Conservation (phyloP, 2,113 vertebrate genomes). For the Agapornis roseicollis region DNA sequence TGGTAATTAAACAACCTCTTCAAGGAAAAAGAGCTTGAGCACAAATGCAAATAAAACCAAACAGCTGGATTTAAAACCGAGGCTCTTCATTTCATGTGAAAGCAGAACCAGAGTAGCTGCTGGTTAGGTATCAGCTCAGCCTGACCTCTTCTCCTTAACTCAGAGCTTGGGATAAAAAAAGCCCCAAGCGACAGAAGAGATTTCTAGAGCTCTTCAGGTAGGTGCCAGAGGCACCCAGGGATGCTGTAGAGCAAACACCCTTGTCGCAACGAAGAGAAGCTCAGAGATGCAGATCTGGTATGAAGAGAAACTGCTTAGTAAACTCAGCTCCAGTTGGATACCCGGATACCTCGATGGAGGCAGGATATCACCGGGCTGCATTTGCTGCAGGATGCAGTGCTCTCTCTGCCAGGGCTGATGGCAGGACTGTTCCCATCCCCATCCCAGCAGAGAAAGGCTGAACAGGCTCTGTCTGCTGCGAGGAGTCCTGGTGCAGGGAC, state of each 20-base stretch:
- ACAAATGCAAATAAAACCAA: constrained; percentile 17
- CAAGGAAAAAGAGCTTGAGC: constrained; percentile 4
- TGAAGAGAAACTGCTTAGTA: neutral
- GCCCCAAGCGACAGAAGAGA: neutral
- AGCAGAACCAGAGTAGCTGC: neutral
- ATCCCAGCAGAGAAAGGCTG: neutral
- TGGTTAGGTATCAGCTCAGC: neutral
- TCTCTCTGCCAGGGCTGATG: neutral
- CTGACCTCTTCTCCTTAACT: neutral
- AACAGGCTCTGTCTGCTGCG: fast-evolving
- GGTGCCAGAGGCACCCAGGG: neutral
- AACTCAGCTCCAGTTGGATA: neutral
- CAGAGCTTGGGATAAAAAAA: neutral
- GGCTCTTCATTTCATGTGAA: neutral
- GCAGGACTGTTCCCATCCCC: neutral
- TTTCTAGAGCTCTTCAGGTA: neutral
- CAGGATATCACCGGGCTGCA: neutral
- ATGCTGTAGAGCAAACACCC: neutral
- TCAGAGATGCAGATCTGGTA: fast-evolving
- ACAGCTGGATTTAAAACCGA: neutral
- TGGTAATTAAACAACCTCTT: neutral
- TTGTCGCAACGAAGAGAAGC: fast-evolving
- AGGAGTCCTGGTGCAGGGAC: neutral
- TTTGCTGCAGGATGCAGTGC: neutral
- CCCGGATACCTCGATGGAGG: neutral